Conservation (phyloP, 2,113 vertebrate genomes). For the Lophochroa leadbeateri region DNA sequence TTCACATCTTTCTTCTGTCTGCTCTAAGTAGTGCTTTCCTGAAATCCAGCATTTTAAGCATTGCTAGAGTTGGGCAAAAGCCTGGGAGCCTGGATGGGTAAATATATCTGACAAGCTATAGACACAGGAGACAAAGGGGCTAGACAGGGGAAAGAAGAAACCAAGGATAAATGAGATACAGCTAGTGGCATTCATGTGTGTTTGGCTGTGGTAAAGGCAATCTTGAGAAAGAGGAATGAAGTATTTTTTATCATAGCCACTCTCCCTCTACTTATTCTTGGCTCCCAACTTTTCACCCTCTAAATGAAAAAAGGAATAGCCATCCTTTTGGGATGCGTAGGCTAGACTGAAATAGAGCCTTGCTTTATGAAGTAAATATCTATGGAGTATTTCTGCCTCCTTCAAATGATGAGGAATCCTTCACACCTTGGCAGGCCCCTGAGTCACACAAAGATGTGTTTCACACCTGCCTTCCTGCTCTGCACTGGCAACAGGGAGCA, state of each 20-base stretch:
- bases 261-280: slow-evolving; percentile 2
- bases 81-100: slow-evolving; percentile 27
- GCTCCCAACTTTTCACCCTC: neutral
- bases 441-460: slow-evolving; percentile 10
- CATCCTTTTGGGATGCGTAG: neutral
- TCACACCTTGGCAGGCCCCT: neutral
- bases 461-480: neutral
- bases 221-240: slow-evolving; percentile 15
- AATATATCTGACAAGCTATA: slow-evolving; percentile 47
- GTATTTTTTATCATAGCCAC: neutral
- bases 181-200: neutral
- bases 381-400: neutral
- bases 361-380: neutral
- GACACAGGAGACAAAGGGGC: slow-evolving; percentile 55
- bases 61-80: slow-evolving; percentile 32
- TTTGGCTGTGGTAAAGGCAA: slow-evolving; percentile 34
- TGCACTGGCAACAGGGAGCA: neutral
- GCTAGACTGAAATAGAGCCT: neutral
- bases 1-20: neutral
- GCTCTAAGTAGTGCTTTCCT: neutral
- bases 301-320: neutral
- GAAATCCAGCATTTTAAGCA: slow-evolving; percentile 20
- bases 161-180: slow-evolving; percentile 47
- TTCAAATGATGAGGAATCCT: neutral
- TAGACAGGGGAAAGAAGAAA: slow-evolving; percentile 59